These are phyloP conservation scores for Drosophila azteca DNA, from an alignment of 1,140 invertebrate genomes.

Conservation along the genomic window DNA sequence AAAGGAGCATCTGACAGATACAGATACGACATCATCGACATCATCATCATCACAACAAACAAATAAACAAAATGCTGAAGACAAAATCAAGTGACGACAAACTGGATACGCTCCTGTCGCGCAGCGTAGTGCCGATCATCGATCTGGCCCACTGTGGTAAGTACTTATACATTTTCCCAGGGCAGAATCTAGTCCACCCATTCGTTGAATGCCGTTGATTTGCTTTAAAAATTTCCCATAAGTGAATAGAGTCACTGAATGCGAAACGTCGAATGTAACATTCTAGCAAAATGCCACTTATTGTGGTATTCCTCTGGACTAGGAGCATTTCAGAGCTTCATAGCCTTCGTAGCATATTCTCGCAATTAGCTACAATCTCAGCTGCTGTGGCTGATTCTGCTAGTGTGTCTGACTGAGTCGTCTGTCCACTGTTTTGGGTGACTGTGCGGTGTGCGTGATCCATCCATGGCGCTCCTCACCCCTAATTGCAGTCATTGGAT, in stretches of 20 bases:
- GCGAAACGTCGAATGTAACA: too few species aligned
- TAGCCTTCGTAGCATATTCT: too few species aligned
- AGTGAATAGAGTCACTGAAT: too few species aligned
- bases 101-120: conserved; percentile 87
- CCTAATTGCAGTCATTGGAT: conserved; percentile 61
- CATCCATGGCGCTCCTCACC: conserved; percentile 17
- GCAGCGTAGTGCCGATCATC: conserved; percentile 89
- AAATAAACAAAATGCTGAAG: conserved; percentile 72
- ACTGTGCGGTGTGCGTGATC: conserved; percentile 36
- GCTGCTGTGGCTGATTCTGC: conserved; percentile 1
- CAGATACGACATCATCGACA: conserved; percentile 1
- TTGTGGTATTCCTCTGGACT: conserved; percentile 6
- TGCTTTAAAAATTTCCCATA: too few species aligned
- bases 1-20: conserved; percentile 14
- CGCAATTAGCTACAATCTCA: too few species aligned
- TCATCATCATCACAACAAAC: conserved; percentile 32
- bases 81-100: conserved; percentile 64
- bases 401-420: conserved; percentile 32
- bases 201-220: too few species aligned
- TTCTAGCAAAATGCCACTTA: not conserved
- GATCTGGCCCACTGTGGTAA: conserved; percentile 90
- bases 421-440: conserved; percentile 19
- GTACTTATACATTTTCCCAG: conserved; percentile 54
- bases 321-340: not conserved
- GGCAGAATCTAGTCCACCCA: too few species aligned